These are phyloP conservation scores for Tridacna crocea DNA, from an alignment of 2,888 invertebrate genomes.

Conservation along the genomic window DNA sequence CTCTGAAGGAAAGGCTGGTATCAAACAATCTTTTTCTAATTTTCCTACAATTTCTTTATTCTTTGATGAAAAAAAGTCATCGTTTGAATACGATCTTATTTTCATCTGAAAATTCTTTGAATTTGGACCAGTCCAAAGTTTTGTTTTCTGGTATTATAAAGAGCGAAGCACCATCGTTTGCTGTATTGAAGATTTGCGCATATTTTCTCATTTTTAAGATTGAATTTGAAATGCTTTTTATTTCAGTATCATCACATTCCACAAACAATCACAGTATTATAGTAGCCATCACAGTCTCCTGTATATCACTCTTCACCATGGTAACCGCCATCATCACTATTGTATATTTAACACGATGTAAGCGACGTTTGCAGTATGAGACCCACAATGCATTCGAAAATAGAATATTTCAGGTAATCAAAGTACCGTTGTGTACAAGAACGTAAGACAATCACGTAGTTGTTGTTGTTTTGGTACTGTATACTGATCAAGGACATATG, in stretches of 20 bases:
- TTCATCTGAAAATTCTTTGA: too few species aligned
- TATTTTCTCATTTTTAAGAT: too few species aligned
- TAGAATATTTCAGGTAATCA: conserved; percentile 65
- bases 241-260: conserved; percentile 52
- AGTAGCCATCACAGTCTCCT: conserved; percentile 43
- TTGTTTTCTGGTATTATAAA: too few species aligned
- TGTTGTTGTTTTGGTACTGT: too few species aligned
- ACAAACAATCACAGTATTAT: conserved; percentile 38
- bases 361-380: conserved; percentile 47
- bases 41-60: neutral
- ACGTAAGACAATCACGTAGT: too few species aligned
- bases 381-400: conserved; percentile 69
- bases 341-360: conserved; percentile 54
- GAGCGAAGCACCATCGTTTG: too few species aligned
- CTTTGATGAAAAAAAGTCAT: too few species aligned
- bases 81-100: too few species aligned
- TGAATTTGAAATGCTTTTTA: neutral
- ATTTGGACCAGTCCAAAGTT: too few species aligned
- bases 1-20: neutral
- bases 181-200: too few species aligned
- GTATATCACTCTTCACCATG: conserved; percentile 49
- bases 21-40: neutral
- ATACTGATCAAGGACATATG: too few species aligned
- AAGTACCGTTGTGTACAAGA: neutral
- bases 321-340: conserved; percentile 49